These are phyloP conservation scores for Ifrita kowaldi DNA, from an alignment of 2,113 vertebrate species.

Conservation along the genomic window DNA sequence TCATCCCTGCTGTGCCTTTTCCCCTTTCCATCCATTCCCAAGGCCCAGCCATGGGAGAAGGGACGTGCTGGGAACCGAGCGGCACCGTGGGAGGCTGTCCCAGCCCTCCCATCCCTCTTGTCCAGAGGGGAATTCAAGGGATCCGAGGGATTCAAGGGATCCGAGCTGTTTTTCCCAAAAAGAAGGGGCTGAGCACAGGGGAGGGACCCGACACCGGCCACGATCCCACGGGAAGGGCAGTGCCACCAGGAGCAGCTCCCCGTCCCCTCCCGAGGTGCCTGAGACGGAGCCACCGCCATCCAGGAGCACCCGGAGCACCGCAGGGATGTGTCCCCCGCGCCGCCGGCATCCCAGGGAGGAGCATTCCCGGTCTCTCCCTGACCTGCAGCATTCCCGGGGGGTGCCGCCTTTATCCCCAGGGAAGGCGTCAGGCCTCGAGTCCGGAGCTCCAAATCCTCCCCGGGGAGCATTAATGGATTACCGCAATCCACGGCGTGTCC, in stretches of 20 bases:
- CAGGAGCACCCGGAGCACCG: accelerated
- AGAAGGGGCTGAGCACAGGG: neutral
- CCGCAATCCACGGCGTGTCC: neutral
- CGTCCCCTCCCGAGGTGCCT: neutral
- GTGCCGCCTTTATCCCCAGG: neutral
- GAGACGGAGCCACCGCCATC: neutral
- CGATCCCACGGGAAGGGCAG: neutral
- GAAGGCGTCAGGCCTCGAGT: neutral
- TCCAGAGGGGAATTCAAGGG: neutral
- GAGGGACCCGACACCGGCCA: neutral
- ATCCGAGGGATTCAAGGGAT: neutral
- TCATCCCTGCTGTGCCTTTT: neutral
- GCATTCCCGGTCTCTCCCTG: neutral
- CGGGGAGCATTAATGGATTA: slow-evolving; percentile 9
- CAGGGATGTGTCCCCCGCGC: neutral
- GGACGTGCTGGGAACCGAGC: accelerated
- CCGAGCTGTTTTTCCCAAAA: neutral
- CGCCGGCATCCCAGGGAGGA: accelerated
- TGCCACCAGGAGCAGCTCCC: neutral
- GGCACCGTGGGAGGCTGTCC: neutral
- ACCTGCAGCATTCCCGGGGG: neutral
- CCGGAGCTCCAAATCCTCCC: slow-evolving; percentile 7
- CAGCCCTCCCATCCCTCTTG: neutral
- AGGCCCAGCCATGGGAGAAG: neutral
- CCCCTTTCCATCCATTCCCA: neutral